Conservation (phyloP, 35 echinoderm and acorn worm genomes). For the Ophiothrix spiculata region DNA sequence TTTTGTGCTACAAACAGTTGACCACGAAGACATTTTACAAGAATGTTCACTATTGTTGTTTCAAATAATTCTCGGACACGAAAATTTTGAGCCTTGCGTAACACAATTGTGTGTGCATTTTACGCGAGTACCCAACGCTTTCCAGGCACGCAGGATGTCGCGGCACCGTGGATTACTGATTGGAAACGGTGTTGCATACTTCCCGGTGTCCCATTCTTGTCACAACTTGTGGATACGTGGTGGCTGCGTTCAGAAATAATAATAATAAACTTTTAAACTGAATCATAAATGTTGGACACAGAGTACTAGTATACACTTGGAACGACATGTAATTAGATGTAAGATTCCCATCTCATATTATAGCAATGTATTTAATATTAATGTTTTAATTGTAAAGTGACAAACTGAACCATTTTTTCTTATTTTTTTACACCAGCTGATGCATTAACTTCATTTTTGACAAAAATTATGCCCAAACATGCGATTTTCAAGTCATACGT, state of each 20-base stretch:
- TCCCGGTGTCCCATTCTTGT: no score
- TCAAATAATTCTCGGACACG: no score
- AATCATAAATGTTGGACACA: not conserved
- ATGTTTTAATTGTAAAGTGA: not conserved
- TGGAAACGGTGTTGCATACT: no score
- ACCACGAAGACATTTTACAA: not conserved
- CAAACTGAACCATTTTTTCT: not conserved
- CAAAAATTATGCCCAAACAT: not conserved
- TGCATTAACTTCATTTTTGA: not conserved
- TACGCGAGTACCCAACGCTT: no score
- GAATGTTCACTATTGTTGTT: not conserved
- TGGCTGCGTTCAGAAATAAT: no score
- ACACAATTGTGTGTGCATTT: no score
- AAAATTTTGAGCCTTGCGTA: no score
- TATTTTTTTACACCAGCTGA: not conserved
- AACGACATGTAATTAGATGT: not conserved
- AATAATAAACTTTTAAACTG: no score
- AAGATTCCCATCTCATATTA: not conserved
- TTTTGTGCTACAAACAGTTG: not conserved
- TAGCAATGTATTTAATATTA: not conserved
- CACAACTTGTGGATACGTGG: no score
- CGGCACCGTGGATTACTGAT: no score
- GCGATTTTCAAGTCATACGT: not conserved
- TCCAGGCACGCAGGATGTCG: no score
- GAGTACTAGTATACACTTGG: not conserved